Conservation (phyloP, 2,113 vertebrate genomes). For the Apodemus sylvaticus region DNA sequence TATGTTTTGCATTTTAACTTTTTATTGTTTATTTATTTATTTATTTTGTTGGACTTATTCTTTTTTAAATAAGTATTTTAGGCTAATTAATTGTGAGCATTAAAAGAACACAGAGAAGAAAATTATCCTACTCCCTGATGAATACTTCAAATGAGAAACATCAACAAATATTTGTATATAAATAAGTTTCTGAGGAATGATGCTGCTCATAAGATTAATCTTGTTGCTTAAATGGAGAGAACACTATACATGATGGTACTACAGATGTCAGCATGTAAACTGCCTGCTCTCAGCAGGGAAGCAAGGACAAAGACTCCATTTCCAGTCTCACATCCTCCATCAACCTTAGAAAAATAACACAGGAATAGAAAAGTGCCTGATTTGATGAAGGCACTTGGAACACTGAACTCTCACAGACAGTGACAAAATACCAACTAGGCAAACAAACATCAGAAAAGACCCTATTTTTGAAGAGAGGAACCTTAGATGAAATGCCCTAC, state of each 20-base stretch:
- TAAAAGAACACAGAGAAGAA: not conserved
- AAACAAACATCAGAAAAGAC: not conserved
- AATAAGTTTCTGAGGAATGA: not conserved
- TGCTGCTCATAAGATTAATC: not conserved
- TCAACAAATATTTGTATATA: not conserved
- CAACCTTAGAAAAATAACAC: not conserved
- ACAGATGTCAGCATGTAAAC: not conserved
- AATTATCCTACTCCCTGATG: not conserved
- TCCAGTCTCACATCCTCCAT: not conserved
- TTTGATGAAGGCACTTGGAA: not conserved
- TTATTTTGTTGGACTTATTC: no score
- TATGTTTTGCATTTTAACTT: not conserved
- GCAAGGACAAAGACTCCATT: not conserved
- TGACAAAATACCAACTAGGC: not conserved
- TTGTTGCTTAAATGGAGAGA: not conserved
- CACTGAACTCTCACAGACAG: not conserved
- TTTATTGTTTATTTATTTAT: not conserved
- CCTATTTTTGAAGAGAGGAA: not conserved
- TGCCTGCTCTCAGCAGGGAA: not conserved
- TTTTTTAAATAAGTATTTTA: not conserved
- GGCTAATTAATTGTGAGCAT: not conserved
- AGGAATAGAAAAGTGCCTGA: not conserved
- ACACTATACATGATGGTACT: not conserved
- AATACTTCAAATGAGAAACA: not conserved
- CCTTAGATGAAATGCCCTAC: no score